Conservation (phyloP, 1,140 invertebrate genomes). For the Drosophila aff. region DNA sequence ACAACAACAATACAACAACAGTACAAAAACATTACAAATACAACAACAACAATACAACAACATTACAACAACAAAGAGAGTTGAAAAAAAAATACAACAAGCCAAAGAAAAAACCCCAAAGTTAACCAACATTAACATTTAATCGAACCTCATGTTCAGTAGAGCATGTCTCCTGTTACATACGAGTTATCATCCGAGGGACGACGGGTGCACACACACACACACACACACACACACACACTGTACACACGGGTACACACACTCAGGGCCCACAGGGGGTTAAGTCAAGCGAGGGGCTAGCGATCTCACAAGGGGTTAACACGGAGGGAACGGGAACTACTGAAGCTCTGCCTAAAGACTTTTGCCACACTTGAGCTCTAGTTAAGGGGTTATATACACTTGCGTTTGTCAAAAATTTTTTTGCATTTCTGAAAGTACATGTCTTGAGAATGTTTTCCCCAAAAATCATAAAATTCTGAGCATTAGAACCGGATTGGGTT, state of each 20-base stretch:
- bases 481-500: no score
- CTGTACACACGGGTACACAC: neutral
- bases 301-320: conserved; percentile 25
- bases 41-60: neutral
- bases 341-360: conserved; percentile 80
- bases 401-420: no score
- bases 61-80: neutral
- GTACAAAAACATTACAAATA: neutral
- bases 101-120: conserved; percentile 82
- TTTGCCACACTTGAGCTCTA: conserved; percentile 68
- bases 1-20: no score
- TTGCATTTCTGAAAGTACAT: no score
- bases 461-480: no score
- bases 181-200: conserved; percentile 66
- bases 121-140: conserved; percentile 85
- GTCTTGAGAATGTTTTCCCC: no score
- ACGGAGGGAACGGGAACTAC: conserved; percentile 62
- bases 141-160: conserved; percentile 85
- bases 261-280: conserved; percentile 3
- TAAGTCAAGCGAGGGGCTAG: conserved; percentile 15
- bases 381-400: no score
- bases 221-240: conserved; percentile 1
- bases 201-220: conserved; percentile 16
- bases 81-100: conserved; percentile 59
- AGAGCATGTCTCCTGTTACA: conserved; percentile 85